Conservation (phyloP, 37 sponge, comb jelly and placozoan species). For the Corticium candelabrum region DNA sequence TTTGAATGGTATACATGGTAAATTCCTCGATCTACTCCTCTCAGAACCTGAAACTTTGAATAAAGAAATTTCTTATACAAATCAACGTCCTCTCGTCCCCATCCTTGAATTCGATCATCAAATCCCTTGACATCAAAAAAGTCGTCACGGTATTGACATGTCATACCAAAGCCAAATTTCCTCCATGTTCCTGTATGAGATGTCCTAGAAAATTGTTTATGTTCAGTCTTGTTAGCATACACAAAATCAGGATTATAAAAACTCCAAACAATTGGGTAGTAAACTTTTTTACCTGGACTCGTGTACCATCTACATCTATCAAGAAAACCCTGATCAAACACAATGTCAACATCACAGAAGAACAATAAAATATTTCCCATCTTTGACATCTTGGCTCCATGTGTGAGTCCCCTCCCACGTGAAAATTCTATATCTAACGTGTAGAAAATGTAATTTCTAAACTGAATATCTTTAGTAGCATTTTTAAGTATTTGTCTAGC, state of each 20-base stretch:
- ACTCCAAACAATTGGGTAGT: slow-evolving; percentile 66
- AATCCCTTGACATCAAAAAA: slow-evolving; percentile 54
- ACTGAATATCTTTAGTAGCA: slow-evolving; percentile 13
- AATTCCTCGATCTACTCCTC: slow-evolving; percentile 44
- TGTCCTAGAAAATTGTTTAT: slow-evolving; percentile 20
- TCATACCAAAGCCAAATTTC: slow-evolving; percentile 66
- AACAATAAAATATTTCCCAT: slow-evolving; percentile 36
- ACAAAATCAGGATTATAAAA: slow-evolving; percentile 59
- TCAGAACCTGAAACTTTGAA: slow-evolving; percentile 37
- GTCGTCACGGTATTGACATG: slow-evolving; percentile 53
- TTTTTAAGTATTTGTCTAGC: slow-evolving; percentile 17
- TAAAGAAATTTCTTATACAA: slow-evolving; percentile 39
- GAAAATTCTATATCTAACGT: slow-evolving; percentile 29
- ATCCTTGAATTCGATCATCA: slow-evolving; percentile 49
- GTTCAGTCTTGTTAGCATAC: slow-evolving; percentile 21
- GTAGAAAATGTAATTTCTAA: slow-evolving; percentile 33
- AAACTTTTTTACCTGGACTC: slow-evolving; percentile 39
- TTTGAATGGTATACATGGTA: slow-evolving; percentile 61
- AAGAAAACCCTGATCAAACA: slow-evolving; percentile 32
- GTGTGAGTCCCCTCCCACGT: slow-evolving; percentile 38
- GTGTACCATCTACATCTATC: slow-evolving; percentile 50
- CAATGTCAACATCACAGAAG: slow-evolving; percentile 63
- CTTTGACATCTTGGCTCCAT: slow-evolving; percentile 33
- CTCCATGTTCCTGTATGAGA: slow-evolving; percentile 57
- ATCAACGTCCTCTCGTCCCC: slow-evolving; percentile 64